phyloP scores from a whole-genome alignment of 2,888 invertebrate genomes.

The Bembecia ichneumoniformis region DNA sequence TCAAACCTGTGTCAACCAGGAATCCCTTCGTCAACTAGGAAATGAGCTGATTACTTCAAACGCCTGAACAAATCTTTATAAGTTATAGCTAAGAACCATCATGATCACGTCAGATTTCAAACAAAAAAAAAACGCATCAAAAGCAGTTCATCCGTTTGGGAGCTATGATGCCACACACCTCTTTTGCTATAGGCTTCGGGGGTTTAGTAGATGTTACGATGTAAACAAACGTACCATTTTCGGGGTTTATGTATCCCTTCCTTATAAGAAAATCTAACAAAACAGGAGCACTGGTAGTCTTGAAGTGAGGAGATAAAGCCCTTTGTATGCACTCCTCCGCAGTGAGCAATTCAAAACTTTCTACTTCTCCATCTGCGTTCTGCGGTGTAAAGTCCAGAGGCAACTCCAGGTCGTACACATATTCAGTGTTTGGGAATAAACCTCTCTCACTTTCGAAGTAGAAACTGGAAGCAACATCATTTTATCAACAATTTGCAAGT shows the following conservation, averaged over 20 bases:
- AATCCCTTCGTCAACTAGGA: too few relatives aligned
- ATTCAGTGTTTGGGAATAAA: slow-evolving; percentile 94
- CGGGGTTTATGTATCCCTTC: slow-evolving; percentile 89
- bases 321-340: slow-evolving; percentile 87
- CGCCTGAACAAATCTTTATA: too few relatives aligned
- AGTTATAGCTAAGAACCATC: too few relatives aligned
- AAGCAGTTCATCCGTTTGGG: too few relatives aligned
- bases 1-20: too few relatives aligned
- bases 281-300: slow-evolving; percentile 94
- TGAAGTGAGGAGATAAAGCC: slow-evolving; percentile 87
- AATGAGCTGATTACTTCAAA: too few relatives aligned
- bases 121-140: too few relatives aligned
- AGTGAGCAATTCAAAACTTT: slow-evolving; percentile 88
- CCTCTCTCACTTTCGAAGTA: slow-evolving; percentile 95
- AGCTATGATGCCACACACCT: too few relatives aligned
- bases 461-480: slow-evolving; percentile 70
- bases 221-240: slow-evolving; percentile 78
- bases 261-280: slow-evolving; percentile 93
- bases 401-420: slow-evolving; percentile 92
- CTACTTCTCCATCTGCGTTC: slow-evolving; percentile 95
- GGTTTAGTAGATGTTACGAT: too few relatives aligned
- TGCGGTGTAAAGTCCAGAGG: slow-evolving; percentile 92
- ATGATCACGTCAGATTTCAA: too few relatives aligned
- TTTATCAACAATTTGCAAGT: background rate
- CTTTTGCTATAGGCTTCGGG: too few relatives aligned